Evolutionary conservation across 2,888 invertebrate genomes (phyloP).

Genomic region (Agrotis exclamationis): DNA sequence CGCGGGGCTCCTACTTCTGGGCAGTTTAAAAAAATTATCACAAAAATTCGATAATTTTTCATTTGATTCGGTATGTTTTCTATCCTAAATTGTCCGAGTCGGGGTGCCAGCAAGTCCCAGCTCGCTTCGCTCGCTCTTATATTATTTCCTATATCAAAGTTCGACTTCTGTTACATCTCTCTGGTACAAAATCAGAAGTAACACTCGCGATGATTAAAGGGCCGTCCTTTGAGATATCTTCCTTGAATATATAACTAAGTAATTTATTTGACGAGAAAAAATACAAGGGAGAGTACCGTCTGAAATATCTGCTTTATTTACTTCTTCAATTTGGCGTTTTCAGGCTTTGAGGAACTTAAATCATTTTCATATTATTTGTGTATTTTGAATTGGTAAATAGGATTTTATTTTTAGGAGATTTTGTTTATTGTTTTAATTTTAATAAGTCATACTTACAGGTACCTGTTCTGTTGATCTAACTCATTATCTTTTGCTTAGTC

Average conservation of each 20-base stretch:
- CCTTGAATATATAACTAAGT: slow-evolving; percentile 70
- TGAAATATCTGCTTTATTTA: slow-evolving; percentile 49
- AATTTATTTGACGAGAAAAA: slow-evolving; percentile 70
- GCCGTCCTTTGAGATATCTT: slow-evolving; percentile 63
- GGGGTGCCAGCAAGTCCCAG: no score
- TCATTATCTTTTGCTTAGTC: no score
- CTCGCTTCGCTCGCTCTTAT: no score
- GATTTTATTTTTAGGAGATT: background rate
- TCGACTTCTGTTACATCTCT: slow-evolving; percentile 38
- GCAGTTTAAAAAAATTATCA: no score
- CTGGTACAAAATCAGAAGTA: slow-evolving; percentile 66
- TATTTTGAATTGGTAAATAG: slow-evolving; percentile 17
- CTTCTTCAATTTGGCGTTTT: slow-evolving; percentile 13
- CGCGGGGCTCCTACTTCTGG: no score
- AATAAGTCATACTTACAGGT: background rate
- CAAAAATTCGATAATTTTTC: no score
- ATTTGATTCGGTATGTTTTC: no score
- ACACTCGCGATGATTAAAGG: slow-evolving; percentile 73
- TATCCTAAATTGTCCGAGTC: no score
- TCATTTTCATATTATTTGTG: slow-evolving; percentile 19
- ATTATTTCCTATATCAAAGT: background rate
- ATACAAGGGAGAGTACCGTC: slow-evolving; percentile 38
- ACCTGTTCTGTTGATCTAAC: background rate
- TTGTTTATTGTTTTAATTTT: background rate
- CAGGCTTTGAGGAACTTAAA: background rate